Evolutionary conservation across 1,140 invertebrate genomes (phyloP).

Genomic region (Gerris buenoi): DNA sequence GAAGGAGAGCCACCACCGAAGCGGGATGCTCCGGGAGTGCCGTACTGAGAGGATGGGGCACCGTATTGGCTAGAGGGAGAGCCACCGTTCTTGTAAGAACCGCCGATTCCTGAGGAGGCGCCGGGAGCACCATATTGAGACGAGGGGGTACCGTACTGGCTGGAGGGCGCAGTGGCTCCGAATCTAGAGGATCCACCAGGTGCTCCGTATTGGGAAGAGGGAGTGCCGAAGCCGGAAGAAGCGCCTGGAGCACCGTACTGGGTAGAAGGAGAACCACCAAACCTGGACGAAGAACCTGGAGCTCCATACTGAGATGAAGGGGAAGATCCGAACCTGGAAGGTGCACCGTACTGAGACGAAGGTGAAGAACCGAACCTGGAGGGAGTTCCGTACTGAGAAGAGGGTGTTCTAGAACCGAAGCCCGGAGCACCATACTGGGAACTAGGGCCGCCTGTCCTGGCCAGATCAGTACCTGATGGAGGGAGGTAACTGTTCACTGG

Average conservation of each 20-base stretch:
- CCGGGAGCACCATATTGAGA: slow-evolving; percentile 10
- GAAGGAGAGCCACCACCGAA: neutral
- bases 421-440: slow-evolving; percentile 11
- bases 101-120: neutral
- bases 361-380: neutral
- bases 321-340: neutral
- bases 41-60: slow-evolving; percentile 12
- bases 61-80: slow-evolving; percentile 6
- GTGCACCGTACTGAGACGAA: slow-evolving; percentile 11
- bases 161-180: neutral
- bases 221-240: slow-evolving; percentile 1
- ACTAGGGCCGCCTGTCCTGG: slow-evolving; percentile 3
- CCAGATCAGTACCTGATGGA: neutral
- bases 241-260: slow-evolving; percentile 7
- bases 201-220: slow-evolving; percentile 11
- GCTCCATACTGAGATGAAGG: slow-evolving; percentile 8
- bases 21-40: slow-evolving; percentile 2
- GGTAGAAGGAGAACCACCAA: neutral
- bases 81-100: neutral
- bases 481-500: slow-evolving; percentile 3
- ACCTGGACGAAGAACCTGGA: neutral
- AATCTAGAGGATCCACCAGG: slow-evolving; percentile 4
- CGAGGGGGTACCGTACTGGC: slow-evolving; percentile 7
- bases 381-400: slow-evolving; percentile 7
- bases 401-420: slow-evolving; percentile 6